Evolutionary conservation across 2,113 vertebrate species (phyloP).

Genomic region (Oryzias celebensis): DNA sequence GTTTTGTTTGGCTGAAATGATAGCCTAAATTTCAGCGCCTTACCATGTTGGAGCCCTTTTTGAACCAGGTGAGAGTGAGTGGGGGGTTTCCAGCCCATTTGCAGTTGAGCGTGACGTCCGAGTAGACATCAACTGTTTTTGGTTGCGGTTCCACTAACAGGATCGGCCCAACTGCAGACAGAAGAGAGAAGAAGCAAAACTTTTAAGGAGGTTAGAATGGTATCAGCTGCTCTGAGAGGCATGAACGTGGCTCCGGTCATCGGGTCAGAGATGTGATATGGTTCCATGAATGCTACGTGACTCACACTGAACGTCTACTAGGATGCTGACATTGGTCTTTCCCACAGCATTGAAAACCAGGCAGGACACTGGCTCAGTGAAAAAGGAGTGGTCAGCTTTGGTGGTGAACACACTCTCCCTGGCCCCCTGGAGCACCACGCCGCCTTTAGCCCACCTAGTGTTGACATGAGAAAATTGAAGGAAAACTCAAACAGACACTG

Average conservation of each 20-base stretch:
- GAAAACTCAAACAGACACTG: background rate
- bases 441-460: conserved; percentile 93
- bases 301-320: conserved; percentile 97
- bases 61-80: conserved; percentile 97
- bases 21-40: conserved; percentile 3
- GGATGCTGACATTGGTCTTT: conserved; percentile 96
- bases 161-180: conserved; percentile 85
- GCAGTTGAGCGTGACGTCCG: conserved; percentile 91
- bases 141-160: conserved; percentile 93
- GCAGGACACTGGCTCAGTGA: conserved; percentile 96
- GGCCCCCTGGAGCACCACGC: conserved; percentile 89
- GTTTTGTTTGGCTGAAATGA: background rate
- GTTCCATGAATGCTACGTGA: conserved; percentile 45
- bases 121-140: conserved; percentile 86
- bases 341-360: conserved; percentile 94
- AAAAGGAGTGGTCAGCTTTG: conserved; percentile 96
- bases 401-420: conserved; percentile 89
- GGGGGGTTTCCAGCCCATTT: conserved; percentile 95
- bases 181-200: background rate
- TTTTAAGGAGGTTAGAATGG: conserved; percentile 20
- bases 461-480: background rate
- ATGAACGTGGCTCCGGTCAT: conserved; percentile 13
- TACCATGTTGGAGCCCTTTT: conserved; percentile 97
- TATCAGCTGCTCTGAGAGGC: conserved; percentile 10
- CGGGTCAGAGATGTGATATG: conserved; percentile 6